Evolutionary conservation across 2,888 invertebrate species (phyloP).

Genomic region (Rhagonycha lutea): DNA sequence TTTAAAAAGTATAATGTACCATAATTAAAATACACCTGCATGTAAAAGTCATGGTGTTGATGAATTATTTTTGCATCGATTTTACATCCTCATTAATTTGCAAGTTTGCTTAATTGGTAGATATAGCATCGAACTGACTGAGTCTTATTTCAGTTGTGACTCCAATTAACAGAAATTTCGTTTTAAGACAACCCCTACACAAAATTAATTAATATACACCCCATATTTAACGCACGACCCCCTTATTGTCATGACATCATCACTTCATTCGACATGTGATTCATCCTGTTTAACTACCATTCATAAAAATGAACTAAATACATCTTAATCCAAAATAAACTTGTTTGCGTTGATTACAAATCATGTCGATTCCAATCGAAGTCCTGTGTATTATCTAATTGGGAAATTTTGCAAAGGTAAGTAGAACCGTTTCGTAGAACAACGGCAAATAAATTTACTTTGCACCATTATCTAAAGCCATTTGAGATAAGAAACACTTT

Average conservation of each 20-base stretch:
- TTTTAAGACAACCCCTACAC: neutral
- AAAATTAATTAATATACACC: neutral
- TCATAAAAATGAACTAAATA: neutral
- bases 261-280: neutral
- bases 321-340: neutral
- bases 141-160: neutral
- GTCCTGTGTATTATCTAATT: neutral
- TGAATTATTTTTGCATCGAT: neutral
- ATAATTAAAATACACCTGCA: neutral
- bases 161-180: neutral
- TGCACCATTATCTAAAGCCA: neutral
- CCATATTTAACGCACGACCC: neutral
- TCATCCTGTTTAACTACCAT: neutral
- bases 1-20: neutral
- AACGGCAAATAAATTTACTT: neutral
- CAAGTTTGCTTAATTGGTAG: neutral
- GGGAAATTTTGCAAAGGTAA: neutral
- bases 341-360: neutral
- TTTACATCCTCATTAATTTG: neutral
- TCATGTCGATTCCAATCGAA: neutral
- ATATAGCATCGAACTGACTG: neutral
- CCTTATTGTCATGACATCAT: neutral
- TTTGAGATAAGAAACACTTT: neutral
- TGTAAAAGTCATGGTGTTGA: neutral
- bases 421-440: neutral